Conservation (phyloP, 2,797 vertebrate genomes). For the Apogon hyalosoma region DNA sequence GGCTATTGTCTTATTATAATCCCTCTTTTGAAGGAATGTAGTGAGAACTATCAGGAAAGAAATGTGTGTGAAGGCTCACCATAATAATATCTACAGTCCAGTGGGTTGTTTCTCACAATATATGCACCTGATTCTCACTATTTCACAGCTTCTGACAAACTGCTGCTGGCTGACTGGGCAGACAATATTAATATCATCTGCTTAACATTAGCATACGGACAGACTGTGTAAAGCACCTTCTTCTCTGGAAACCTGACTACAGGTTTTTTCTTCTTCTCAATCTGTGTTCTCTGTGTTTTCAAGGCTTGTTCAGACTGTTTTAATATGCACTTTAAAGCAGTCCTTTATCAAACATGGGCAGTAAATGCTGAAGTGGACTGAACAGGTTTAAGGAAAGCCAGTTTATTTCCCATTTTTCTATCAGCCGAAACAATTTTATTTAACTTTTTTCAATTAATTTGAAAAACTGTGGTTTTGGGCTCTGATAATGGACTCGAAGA, state of each 20-base stretch:
- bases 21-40: constrained; percentile 57
- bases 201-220: constrained; percentile 34
- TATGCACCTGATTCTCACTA: constrained; percentile 30
- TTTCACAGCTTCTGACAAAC: constrained; percentile 40
- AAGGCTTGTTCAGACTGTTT: constrained; percentile 22
- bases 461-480: constrained; percentile 12
- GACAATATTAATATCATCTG: constrained; percentile 47
- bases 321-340: constrained; percentile 45
- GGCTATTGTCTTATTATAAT: constrained; percentile 72
- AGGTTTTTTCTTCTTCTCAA: background rate
- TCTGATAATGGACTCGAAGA: constrained; percentile 11
- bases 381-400: constrained; percentile 30
- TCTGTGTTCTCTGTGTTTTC: constrained; percentile 20
- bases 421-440: constrained; percentile 28
- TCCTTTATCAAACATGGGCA: constrained; percentile 48
- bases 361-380: constrained; percentile 52
- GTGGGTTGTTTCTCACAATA: constrained; percentile 37
- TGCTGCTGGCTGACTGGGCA: constrained; percentile 14
- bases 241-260: constrained; percentile 11
- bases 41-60: constrained; percentile 52
- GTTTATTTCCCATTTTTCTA: constrained; percentile 45
- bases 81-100: constrained; percentile 42
- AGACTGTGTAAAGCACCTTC: constrained; percentile 13
- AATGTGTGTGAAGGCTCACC: constrained; percentile 29
- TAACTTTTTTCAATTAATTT: constrained; percentile 28